Base-by-base conservation (phyloP, 2,888 invertebrate species). In the Lasioglossum villosulum region DNA sequence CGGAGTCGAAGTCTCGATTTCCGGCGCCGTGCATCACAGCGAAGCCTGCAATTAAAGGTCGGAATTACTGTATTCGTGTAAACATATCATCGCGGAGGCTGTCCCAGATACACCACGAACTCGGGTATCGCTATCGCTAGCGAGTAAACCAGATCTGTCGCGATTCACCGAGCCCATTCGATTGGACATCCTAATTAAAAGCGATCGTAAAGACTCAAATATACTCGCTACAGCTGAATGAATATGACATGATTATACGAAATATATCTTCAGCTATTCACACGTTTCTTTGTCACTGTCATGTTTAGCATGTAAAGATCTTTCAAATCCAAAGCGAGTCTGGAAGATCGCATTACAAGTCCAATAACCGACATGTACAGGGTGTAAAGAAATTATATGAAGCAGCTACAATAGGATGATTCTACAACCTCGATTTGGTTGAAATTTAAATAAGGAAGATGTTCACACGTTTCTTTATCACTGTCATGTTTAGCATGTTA, bases 21-120 rank as follows among this genome's bases (percentile, higher is more conserved):
- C 63, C 71, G 75, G 27, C 30, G 56, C 52, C 52, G 8, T 39
- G 42, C 59, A 4, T 23, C 66, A 23, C 66, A 10, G 66, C 42
- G 52, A 78, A 56, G 37, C 59, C 56, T 72, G 70, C 75, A 79
- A 82, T 82, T 81, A 85, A 78, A 76, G 74, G 52, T 27, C 23
- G 75, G 75, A 86, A 86, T 84, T 79, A 77, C 56, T 30, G 34
- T 45, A 59, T 80, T 82, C 56, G 75, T 70, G 82, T 76, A 86
- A 86, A 82, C 66, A 86, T 77, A 30, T 52, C 66, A 56, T 66
- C 48, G 48, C 48, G 73, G 73, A 4, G 42, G 42, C 52, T 63
- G 71, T 71, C 63, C 56, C 48, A 8, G 74, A 78, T 63, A 72
- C 52, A 19, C 23, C 23, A n/a, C 73, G 68, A 63, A 56, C 71